A percentile compares a stretch with the other conserved stretches of the same genome.
These are phyloP conservation scores for Drosophila hawaiiensis DNA, from an alignment of 2,888 invertebrate species.

Conservation along the genomic window DNA sequence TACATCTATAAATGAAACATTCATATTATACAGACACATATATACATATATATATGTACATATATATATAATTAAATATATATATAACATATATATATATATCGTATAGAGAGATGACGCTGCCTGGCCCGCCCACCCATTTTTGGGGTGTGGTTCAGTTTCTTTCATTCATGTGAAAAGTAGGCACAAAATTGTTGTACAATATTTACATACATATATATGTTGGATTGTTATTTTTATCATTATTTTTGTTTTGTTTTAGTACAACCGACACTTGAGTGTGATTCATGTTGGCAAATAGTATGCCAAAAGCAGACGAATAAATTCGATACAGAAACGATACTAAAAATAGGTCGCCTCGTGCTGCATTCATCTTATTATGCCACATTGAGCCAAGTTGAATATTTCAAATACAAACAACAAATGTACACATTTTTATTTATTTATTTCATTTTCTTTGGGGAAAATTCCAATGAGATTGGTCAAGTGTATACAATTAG, in stretches of 20 bases:
- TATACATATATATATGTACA: background rate
- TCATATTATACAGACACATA: background rate
- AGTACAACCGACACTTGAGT: conserved; percentile 32
- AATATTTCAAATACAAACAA: conserved; percentile 1
- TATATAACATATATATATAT: background rate
- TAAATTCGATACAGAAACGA: conserved; percentile 33
- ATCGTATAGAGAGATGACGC: conserved; percentile 13
- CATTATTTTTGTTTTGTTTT: background rate
- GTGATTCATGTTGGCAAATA: conserved; percentile 45
- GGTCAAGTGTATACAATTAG: background rate
- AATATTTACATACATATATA: conserved; percentile 4
- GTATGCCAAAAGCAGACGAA: conserved; percentile 42
- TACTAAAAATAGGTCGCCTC: conserved; percentile 44
- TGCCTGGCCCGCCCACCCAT: conserved; percentile 2
- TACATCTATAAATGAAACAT: conserved; percentile 18
- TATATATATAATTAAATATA: background rate
- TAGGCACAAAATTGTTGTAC: conserved; percentile 13
- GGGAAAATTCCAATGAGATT: background rate
- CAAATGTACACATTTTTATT: background rate
- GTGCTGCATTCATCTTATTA: conserved; percentile 22
- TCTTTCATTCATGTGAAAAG: conserved; percentile 50
- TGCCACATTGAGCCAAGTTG: conserved; percentile 14
- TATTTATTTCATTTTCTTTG: background rate
- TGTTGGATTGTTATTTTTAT: background rate
- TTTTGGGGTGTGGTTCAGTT: conserved; percentile 51